Evolutionary conservation across 2,888 invertebrate species (phyloP).

Genomic region (Spilarctia lutea): DNA sequence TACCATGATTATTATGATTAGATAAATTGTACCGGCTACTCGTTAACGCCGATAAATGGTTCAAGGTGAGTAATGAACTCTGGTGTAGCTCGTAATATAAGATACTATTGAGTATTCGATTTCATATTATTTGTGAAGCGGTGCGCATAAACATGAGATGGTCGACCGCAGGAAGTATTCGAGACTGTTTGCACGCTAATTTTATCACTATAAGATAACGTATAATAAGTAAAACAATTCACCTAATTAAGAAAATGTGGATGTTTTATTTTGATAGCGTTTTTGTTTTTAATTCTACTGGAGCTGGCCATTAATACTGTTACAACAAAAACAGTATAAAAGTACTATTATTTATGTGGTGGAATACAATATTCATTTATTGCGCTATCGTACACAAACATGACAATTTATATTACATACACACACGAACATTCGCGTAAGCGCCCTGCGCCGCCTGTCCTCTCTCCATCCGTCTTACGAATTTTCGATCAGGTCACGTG

Average conservation of each 20-base stretch:
- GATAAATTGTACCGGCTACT: conserved; percentile 11
- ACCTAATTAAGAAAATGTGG: not conserved
- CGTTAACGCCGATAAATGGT: conserved; percentile 11
- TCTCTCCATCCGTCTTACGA: too few relatives aligned
- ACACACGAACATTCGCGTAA: too few relatives aligned
- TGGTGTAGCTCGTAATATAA: conserved; percentile 12
- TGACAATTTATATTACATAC: too few relatives aligned
- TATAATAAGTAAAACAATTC: not conserved
- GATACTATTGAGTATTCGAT: conserved; percentile 9
- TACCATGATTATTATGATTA: conserved; percentile 13
- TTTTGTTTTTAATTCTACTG: not conserved
- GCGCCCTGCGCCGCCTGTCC: too few relatives aligned
- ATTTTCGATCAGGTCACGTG: too few relatives aligned
- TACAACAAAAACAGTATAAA: too few relatives aligned
- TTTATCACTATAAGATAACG: not conserved
- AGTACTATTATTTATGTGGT: too few relatives aligned
- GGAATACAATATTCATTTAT: too few relatives aligned
- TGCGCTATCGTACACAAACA: too few relatives aligned
- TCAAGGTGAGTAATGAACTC: conserved; percentile 24
- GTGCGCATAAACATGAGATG: not conserved
- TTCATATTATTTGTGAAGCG: conserved; percentile 8
- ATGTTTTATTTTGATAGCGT: not conserved
- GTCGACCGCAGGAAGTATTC: not conserved
- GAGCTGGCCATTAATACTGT: too few relatives aligned
- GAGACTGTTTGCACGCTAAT: not conserved